Conservation (phyloP, 2,888 invertebrate species). For the Andrena trimmerana region DNA sequence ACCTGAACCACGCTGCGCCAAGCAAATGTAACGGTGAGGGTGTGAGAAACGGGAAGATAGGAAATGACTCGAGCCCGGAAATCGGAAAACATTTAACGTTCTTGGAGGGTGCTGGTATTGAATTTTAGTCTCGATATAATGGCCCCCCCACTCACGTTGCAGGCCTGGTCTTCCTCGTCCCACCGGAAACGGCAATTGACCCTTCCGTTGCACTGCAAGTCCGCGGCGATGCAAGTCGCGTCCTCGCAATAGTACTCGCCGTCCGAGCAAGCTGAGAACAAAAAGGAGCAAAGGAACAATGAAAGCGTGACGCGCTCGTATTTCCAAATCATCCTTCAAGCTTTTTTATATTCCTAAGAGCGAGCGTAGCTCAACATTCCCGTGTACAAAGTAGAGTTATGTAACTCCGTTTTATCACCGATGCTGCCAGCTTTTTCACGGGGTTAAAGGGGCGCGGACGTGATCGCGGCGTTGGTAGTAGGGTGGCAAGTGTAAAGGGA, state of each 20-base stretch:
- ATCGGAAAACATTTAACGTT: slow-evolving; percentile 43
- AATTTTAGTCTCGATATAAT: slow-evolving; percentile 34
- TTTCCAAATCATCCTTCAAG: not conserved
- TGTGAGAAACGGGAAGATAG: not conserved
- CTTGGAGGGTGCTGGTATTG: slow-evolving; percentile 21
- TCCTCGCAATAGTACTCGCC: slow-evolving; percentile 95
- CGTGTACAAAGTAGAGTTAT: not conserved
- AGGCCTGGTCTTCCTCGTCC: slow-evolving; percentile 89
- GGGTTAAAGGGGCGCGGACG: not conserved
- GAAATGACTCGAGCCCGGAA: not conserved
- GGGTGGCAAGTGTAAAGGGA: not conserved
- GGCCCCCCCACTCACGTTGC: slow-evolving; percentile 83
- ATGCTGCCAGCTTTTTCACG: not conserved
- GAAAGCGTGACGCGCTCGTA: not conserved
- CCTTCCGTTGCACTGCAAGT: slow-evolving; percentile 90
- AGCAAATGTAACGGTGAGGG: not conserved
- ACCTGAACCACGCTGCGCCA: not conserved
- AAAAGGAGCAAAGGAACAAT: slow-evolving; percentile 6
- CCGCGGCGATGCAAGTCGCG: slow-evolving; percentile 91
- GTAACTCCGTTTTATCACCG: not conserved
- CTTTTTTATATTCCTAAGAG: not conserved
- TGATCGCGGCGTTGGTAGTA: too few relatives aligned
- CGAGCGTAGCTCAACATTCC: not conserved
- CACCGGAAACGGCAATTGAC: slow-evolving; percentile 93
- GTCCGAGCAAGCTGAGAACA: slow-evolving; percentile 85